Conservation (phyloP, 2,113 vertebrate species). For the Solea solea region DNA sequence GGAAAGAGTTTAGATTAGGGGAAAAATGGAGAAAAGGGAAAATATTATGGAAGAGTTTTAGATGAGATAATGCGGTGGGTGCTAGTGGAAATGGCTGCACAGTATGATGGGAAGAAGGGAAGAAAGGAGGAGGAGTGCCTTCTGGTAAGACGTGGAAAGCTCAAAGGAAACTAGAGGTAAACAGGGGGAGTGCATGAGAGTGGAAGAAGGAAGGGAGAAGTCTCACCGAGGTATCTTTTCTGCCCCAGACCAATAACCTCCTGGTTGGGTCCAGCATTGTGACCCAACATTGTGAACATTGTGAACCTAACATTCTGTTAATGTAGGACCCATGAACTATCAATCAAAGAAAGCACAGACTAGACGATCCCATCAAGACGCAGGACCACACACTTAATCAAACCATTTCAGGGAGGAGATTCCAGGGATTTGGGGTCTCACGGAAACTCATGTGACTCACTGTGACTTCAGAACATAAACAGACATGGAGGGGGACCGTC, state of each 20-base stretch:
- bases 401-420: too few relatives aligned
- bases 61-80: conserved; percentile 40
- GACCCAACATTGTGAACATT: too few relatives aligned
- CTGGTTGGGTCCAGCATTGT: too few relatives aligned
- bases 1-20: conserved; percentile 4
- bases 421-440: too few relatives aligned
- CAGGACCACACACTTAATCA: too few relatives aligned
- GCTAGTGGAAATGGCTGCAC: conserved; percentile 14
- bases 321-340: too few relatives aligned
- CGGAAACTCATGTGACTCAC: too few relatives aligned
- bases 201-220: background rate
- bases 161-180: conserved; percentile 27
- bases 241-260: background rate
- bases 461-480: too few relatives aligned
- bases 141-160: conserved; percentile 61
- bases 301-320: too few relatives aligned
- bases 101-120: conserved; percentile 5
- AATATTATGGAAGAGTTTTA: conserved; percentile 20
- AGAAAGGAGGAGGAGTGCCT: conserved; percentile 45
- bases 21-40: conserved; percentile 13
- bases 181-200: background rate
- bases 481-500: too few relatives aligned
- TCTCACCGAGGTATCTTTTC: conserved; percentile 6
- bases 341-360: too few relatives aligned
- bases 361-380: too few relatives aligned